Evolutionary conservation across 2,888 invertebrate genomes (phyloP), one percentile per base, ranked within the genome.

Genomic region (Buathra laborator): DNA sequence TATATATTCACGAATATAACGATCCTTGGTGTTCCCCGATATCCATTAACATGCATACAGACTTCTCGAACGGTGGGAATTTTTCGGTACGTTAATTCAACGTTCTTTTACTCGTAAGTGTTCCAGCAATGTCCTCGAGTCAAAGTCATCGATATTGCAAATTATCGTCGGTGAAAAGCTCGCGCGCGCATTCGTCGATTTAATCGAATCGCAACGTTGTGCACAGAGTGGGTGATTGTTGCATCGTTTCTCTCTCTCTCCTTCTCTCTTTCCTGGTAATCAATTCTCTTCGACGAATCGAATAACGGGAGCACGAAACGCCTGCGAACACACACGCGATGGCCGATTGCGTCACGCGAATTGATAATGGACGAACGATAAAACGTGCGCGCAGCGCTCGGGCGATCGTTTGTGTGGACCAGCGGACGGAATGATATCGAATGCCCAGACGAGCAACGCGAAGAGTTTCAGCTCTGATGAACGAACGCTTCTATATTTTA

Each of bases 341-440:
- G 10, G 43, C 12, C 24, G 14, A 56, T 77, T 67, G 67, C 67
- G 67, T 77, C 56, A 56, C 67, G 67, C 56, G 29, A 62, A 77
- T 77, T 56, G 67, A 77, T 77, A 77, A 67, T 56, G 48, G 59
- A 59, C 67, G 19, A n/a, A 56, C 16, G 56, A 77, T 68, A 77
- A 77, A 68, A 71, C 71, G 71, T 56, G 56, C 10, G 24, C 56
- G 19, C 24, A 24, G 24, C 24, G 12, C 56, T 5, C 37, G 37
- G 37, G 37, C 37, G 37, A 9, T 9, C 7, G 37, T 37, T 37
- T 37, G 56, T 19, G 56, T 56, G 56, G 56, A 56, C 56, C 56
- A 24, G 24, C 9, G 56, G 19, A 4, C 24, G 56, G 24, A 56
- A 70, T 46, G 46, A 70, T 70, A 53, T 51, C 51, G 5, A 29